Evolutionary conservation across 2,113 vertebrate genomes (phyloP).

Genomic region (Thermophis baileyi): DNA sequence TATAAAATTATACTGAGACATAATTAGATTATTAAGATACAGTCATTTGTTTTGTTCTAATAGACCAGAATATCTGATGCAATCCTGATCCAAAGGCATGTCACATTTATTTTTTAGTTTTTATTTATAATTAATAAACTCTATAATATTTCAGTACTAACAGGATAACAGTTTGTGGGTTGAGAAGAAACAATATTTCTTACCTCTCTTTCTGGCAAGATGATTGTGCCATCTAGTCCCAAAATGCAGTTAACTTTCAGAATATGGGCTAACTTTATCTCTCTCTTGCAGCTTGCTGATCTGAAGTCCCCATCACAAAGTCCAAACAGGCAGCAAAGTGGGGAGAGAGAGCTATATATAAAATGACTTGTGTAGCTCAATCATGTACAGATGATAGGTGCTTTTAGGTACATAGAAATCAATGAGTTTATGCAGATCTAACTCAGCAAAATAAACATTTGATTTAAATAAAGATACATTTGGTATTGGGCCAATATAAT

Average conservation of each 20-base stretch:
- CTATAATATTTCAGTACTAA: not conserved
- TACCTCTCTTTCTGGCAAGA: not conserved
- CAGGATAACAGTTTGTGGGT: not conserved
- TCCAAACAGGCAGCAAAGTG: not conserved
- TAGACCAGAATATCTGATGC: not conserved
- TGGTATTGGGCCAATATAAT: not conserved
- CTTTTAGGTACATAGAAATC: not conserved
- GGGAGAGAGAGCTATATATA: not conserved
- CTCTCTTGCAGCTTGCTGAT: conserved; percentile 28
- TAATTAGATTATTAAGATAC: not conserved
- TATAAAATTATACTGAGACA: not conserved
- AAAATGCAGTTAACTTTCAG: fast-evolving
- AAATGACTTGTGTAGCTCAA: not conserved
- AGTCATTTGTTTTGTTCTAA: not conserved
- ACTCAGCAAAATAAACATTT: not conserved
- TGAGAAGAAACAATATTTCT: not conserved
- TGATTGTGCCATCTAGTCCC: not conserved
- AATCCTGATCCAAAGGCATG: not conserved
- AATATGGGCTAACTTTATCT: not conserved
- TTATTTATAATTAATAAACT: not conserved
- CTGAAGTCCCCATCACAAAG: fast-evolving
- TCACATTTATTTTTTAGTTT: not conserved
- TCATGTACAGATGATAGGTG: not conserved
- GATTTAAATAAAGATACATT: not conserved
- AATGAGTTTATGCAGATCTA: not conserved